Percentiles rank a stretch among this genome's conserved stretches.
Evolutionary conservation across 2,888 invertebrate species (phyloP).

Genomic region (Plusia festucae): DNA sequence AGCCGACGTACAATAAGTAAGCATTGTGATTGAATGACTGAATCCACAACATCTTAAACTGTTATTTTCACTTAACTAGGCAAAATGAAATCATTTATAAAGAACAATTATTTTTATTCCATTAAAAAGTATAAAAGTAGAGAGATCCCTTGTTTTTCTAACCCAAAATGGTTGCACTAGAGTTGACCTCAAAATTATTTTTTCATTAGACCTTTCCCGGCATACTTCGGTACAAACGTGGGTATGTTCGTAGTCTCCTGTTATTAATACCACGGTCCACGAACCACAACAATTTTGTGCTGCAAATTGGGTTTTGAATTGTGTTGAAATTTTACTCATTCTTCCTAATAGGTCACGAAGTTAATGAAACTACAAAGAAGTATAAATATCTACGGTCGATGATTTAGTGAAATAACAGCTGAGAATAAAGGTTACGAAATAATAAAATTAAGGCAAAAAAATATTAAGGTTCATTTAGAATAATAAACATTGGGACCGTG

Average conservation of each 20-base stretch:
- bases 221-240: slow-evolving; percentile 1
- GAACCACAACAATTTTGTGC: slow-evolving; percentile 14
- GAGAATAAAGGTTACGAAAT: too few species aligned
- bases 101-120: not conserved
- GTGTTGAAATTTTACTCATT: slow-evolving; percentile 1
- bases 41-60: too few species aligned
- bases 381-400: too few species aligned
- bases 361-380: not conserved
- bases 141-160: slow-evolving; percentile 1
- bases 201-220: not conserved
- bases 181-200: slow-evolving; percentile 2
- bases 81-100: too few species aligned
- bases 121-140: not conserved
- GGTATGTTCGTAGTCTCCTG: not conserved
- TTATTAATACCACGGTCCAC: slow-evolving; percentile 2
- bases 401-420: not conserved
- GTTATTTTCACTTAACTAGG: too few species aligned
- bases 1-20: too few species aligned
- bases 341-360: not conserved
- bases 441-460: too few species aligned
- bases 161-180: not conserved
- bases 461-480: too few species aligned
- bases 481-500: too few species aligned
- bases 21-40: too few species aligned
- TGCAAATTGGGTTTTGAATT: slow-evolving; percentile 6